Base-by-base conservation (phyloP, 2,113 vertebrate genomes). In the Sturnus vulgaris region DNA sequence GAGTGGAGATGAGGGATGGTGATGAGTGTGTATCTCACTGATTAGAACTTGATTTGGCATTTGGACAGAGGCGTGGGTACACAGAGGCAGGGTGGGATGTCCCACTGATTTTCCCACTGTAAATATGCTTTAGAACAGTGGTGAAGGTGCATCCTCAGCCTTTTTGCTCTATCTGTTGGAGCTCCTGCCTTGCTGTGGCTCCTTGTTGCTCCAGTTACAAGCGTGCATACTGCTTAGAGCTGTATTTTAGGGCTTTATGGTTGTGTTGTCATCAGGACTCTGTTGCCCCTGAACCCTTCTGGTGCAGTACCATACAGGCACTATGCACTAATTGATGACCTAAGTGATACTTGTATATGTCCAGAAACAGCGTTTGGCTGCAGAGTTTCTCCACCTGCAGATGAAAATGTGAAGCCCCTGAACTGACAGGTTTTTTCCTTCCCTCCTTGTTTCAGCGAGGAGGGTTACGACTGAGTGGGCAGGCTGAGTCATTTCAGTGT, bases 181-280 rank as follows among this genome's bases (percentile, higher is more conserved):
- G 28, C 15, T 22, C 15, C 9, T 77, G 59, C 40, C 40, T 42
- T 39, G 20, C 80, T 75, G 40, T 39, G 30, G 21, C 24, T 53
- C 37, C 15, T 3, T 13, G 10, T 8, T 73, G 15, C 24, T 77
- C 40, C 12, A 46, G 9, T 66, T 53, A 27, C 1, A 5, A 61
- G 21, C 0, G 0, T 30, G 42, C 35, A 27, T 11, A 2, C 33
- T 60, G 15, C 20, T 86, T 18, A 33, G 49, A 46, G 27, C 17
- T n/a, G 5, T 55, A 4, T 64, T 90, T 79, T 64, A n/a, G 31
- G 28, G 44, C 10, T 17, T 71, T 44, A 16, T 56, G 14, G 7
- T 42, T 76, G 8, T 78, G 15, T 24, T 60, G 6, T 24, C 39
- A 33, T 70, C n/a, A 30, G 68, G 60, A 19, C 39, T 15, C 15